Percentiles rank a stretch among this genome's conserved stretches.
Evolutionary conservation across 2,113 vertebrate genomes (phyloP).

Genomic region (Colius striatus): DNA sequence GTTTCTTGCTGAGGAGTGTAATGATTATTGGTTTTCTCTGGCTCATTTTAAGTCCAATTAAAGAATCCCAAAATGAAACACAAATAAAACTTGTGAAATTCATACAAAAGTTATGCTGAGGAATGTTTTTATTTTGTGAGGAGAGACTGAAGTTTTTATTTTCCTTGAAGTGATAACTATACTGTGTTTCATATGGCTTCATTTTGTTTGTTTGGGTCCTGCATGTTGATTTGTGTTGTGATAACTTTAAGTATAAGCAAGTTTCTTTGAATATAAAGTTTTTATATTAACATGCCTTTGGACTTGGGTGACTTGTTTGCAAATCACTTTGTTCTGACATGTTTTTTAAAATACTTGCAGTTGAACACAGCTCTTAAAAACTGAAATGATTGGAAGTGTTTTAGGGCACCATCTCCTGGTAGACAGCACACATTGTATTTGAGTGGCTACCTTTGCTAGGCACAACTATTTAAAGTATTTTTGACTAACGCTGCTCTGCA

Average conservation of each 20-base stretch:
- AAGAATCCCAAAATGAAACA: neutral
- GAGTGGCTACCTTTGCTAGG: neutral
- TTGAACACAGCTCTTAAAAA: neutral
- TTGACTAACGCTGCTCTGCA: neutral
- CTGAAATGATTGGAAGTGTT: neutral
- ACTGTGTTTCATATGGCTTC: neutral
- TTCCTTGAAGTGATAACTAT: neutral
- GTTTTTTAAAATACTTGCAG: neutral
- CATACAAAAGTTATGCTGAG: neutral
- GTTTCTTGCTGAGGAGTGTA: neutral
- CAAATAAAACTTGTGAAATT: neutral
- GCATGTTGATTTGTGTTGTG: neutral
- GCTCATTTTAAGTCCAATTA: neutral
- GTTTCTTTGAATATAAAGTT: neutral
- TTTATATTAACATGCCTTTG: neutral
- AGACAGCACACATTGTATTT: neutral
- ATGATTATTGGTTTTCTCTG: neutral
- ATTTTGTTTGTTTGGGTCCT: neutral
- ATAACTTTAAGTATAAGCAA: neutral
- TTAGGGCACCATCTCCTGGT: conserved; percentile 65
- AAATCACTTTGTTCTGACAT: neutral
- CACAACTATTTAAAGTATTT: conserved; percentile 49
- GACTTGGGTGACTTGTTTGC: neutral
- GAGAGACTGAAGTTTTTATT: neutral
- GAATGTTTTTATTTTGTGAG: neutral